Evolutionary conservation across 2,888 invertebrate species (phyloP).

Genomic region (Alloplasta piceator): DNA sequence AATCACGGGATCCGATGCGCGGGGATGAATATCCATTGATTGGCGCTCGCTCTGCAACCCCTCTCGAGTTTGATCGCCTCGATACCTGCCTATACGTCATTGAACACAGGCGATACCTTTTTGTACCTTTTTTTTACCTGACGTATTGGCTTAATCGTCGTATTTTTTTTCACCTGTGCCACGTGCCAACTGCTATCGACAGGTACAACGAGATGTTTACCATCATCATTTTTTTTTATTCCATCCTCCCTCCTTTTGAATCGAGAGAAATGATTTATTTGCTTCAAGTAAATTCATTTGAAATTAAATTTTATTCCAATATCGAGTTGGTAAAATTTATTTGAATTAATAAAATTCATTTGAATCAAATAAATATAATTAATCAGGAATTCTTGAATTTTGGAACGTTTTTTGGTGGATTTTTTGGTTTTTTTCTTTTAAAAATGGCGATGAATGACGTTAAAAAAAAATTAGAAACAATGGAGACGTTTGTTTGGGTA

Average conservation of each 20-base stretch:
- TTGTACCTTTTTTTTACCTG: conserved; percentile 62
- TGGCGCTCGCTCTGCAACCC: conserved; percentile 71
- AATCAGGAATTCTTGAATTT: too few species aligned
- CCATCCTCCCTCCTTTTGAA: neutral
- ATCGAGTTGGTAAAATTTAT: too few species aligned
- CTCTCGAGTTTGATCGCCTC: conserved; percentile 72
- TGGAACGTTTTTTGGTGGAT: too few species aligned
- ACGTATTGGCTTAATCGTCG: conserved; percentile 60
- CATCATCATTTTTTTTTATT: conserved; percentile 23
- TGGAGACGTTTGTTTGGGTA: too few species aligned
- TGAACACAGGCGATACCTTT: conserved; percentile 46
- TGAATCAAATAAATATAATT: too few species aligned
- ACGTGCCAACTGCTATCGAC: conserved; percentile 62
- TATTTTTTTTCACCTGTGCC: conserved; percentile 54
- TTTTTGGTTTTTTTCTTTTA: too few species aligned
- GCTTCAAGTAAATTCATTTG: too few species aligned
- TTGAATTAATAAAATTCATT: too few species aligned
- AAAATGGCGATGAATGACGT: too few species aligned
- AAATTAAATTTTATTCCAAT: too few species aligned
- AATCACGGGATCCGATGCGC: conserved; percentile 62
- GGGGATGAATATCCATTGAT: conserved; percentile 82
- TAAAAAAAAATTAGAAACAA: too few species aligned
- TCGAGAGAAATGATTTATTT: too few species aligned
- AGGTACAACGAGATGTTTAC: conserved; percentile 49
- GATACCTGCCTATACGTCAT: conserved; percentile 73